A percentile compares a stretch with the other conserved stretches of the same genome.
Conservation (phyloP, 2,888 invertebrate species). For the Folsomia manolachei region DNA sequence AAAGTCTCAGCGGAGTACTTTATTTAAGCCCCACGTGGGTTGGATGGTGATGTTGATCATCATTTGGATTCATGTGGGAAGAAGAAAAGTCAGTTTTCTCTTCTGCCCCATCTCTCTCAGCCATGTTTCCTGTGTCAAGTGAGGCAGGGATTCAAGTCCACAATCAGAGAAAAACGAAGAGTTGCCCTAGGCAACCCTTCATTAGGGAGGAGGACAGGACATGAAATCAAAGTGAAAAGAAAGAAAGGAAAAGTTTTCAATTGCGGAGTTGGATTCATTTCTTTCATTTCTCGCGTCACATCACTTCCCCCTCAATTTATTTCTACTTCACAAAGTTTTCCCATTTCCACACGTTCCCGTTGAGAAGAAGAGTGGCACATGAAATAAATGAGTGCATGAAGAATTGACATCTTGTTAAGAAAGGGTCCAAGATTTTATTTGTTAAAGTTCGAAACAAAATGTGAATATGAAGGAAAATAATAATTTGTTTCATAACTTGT, state of each 20-base stretch:
- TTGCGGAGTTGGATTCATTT: too few species aligned
- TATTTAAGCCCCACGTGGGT: too few species aligned
- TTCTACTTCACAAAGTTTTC: not conserved
- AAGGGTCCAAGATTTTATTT: too few species aligned
- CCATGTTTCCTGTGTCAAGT: conserved; percentile 15
- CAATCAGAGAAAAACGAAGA: conserved; percentile 43
- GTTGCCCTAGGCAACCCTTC: conserved; percentile 51
- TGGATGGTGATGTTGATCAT: not conserved
- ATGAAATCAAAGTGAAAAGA: conserved; percentile 9
- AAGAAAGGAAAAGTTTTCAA: not conserved
- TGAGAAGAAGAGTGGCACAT: not conserved
- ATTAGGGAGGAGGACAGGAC: conserved; percentile 38
- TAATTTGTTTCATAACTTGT: too few species aligned
- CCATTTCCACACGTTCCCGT: not conserved
- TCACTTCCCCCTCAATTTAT: not conserved
- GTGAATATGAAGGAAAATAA: too few species aligned
- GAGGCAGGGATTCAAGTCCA: conserved; percentile 14
- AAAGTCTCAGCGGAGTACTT: not conserved
- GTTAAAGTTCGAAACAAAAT: too few species aligned
- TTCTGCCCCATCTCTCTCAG: not conserved
- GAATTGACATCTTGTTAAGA: too few species aligned
- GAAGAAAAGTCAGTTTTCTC: not conserved
- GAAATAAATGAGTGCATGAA: too few species aligned
- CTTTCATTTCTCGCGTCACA: not conserved
- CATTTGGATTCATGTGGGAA: not conserved